These are phyloP conservation scores for Oppia nitens DNA, from an alignment of 1,140 invertebrate species.

Conservation along the genomic window DNA sequence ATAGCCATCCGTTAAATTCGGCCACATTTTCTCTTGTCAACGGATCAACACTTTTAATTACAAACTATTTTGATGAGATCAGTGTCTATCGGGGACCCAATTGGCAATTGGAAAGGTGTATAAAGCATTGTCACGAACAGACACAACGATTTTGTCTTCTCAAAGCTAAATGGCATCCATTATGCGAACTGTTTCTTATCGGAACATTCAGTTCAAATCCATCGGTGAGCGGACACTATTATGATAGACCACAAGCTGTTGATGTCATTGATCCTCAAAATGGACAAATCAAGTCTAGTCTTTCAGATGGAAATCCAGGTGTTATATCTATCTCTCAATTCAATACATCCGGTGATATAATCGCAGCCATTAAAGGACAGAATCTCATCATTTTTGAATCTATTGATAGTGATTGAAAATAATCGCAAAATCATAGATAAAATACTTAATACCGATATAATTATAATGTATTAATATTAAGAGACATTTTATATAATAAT, in stretches of 20 bases:
- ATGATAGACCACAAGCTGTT: neutral
- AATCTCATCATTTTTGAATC: neutral
- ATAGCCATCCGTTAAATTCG: neutral
- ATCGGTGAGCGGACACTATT: neutral
- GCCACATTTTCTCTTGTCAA: neutral
- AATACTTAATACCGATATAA: too few relatives aligned
- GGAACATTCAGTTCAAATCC: neutral
- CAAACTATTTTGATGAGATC: neutral
- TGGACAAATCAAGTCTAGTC: neutral
- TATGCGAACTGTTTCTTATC: neutral
- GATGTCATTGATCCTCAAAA: neutral
- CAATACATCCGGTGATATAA: neutral
- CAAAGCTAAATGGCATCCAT: neutral
- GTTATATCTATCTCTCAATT: neutral
- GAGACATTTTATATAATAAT: too few relatives aligned
- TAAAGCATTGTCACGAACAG: neutral
- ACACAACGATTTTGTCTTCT: neutral
- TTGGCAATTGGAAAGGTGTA: neutral
- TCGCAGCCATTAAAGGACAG: neutral
- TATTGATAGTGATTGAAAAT: too few relatives aligned
- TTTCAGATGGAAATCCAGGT: neutral
- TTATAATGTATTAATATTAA: too few relatives aligned
- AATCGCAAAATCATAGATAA: too few relatives aligned
- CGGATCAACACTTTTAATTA: neutral
- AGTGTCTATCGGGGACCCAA: neutral